phyloP scores from a whole-genome alignment of 2,113 vertebrate genomes.

The Pontoporia blainvillei region DNA sequence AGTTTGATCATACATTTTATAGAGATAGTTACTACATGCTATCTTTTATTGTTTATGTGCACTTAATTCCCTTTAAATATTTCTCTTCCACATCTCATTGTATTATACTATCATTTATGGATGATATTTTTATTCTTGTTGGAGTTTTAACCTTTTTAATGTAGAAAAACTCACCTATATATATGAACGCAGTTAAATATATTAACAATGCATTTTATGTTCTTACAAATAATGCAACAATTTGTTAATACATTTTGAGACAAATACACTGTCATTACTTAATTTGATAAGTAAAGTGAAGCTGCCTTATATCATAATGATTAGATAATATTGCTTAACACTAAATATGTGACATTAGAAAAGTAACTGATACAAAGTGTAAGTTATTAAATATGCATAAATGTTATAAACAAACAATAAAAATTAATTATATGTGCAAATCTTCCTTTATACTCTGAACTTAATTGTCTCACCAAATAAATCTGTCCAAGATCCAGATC shows the following conservation, averaged over 20 bases:
- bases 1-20: not conserved
- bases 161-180: not conserved
- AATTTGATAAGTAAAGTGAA: not conserved
- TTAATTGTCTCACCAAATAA: not conserved
- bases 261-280: not conserved
- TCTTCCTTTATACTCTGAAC: not conserved
- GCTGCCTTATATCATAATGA: not conserved
- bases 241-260: not conserved
- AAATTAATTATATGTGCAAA: not conserved
- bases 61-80: not conserved
- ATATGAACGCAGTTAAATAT: not conserved
- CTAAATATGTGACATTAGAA: not conserved
- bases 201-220: not conserved
- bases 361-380: not conserved
- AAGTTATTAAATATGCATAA: not conserved
- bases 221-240: not conserved
- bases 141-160: not conserved
- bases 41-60: not conserved
- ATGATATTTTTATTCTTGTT: slow-evolving; percentile 5
- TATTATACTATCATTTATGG: not conserved
- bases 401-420: not conserved
- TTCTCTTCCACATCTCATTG: not conserved
- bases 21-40: not conserved
- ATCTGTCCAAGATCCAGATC: not conserved
- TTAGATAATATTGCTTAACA: not conserved